Percentiles rank a stretch among this genome's conserved stretches.
Conservation (phyloP, 2,797 vertebrate species). For the Scomberomorus guttatus region DNA sequence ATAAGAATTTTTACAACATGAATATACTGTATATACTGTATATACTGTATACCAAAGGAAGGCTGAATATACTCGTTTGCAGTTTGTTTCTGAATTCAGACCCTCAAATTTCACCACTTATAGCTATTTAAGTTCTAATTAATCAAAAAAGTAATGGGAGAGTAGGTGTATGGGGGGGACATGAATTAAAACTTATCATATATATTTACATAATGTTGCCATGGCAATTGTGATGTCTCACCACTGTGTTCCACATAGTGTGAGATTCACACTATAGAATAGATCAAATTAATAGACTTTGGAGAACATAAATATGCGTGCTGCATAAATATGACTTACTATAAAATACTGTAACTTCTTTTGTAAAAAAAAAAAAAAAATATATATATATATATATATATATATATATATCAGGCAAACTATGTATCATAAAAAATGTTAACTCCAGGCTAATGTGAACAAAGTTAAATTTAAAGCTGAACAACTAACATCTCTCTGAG, state of each 20-base stretch:
- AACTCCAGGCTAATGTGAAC: neutral
- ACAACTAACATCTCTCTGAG: neutral
- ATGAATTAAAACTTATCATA: neutral
- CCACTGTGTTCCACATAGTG: neutral
- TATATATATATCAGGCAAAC: no score
- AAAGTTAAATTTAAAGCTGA: neutral
- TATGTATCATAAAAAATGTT: neutral
- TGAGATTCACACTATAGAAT: neutral
- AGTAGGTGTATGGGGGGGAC: constrained; percentile 6
- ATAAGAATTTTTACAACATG: neutral
- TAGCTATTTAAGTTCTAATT: constrained; percentile 33
- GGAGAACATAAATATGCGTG: neutral
- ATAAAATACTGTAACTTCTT: neutral
- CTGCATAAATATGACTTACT: neutral
- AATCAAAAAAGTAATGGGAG: constrained; percentile 8
- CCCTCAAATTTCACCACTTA: neutral
- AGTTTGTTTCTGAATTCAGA: constrained; percentile 9
- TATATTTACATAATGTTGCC: constrained; percentile 20
- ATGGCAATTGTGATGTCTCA: constrained; percentile 22
- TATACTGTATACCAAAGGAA: neutral
- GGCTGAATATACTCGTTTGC: neutral
- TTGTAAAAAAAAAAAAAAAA: no score
- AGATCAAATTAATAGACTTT: neutral
- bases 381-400: no score
- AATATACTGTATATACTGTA: no score